Base-by-base conservation (phyloP, 1,140 invertebrate genomes). In the Formica selysi region DNA sequence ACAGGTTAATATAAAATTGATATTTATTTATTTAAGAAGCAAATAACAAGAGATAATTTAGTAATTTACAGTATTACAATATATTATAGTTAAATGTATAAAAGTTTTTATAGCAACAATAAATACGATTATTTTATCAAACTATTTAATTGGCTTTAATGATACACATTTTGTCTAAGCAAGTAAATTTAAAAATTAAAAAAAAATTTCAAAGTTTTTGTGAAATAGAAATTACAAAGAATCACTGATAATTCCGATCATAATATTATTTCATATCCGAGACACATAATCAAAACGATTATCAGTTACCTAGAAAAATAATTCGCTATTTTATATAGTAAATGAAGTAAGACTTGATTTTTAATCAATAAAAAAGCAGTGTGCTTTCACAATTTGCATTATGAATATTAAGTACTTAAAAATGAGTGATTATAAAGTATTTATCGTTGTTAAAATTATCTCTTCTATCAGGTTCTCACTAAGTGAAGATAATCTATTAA, bases 381-480 rank as follows among this genome's bases (percentile, higher is more conserved):
- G n/a, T 44, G 0, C 29, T 70, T 6, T 5, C 16, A 54, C 10
- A 41, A 29, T n/a, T 19, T 22, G 11, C 4, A 71, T 80, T 41
- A 36, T 38, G 5, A 57, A 38, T 70, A 51, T 51, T 70, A 57
- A 80, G 11, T 71, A 38, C 8, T 57, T 41, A 38, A 57, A 70
- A 2, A 36, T 36, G n/a, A 68, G 16, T 32, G 6, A 32, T 71
- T 59, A 41, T 26, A 70, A 65, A 13, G n/a, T 38, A 74, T 8
- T 76, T 32, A 59, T 22, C 36, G 38, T 62, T 59, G 44, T 73
- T 83, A 26, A 83, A 61, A 76, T 61, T 74, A 3, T 62, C 22
- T 62, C 19, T 19, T 2, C 11, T 26, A 54, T 68, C 48, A 19
- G n/a, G 19, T 67, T 64, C 13, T 32, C 16, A 8, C 29, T 29